Evolutionary conservation across 2,888 invertebrate genomes (phyloP), one percentile per base, ranked within the genome.

Genomic region (Lymantria dispar): DNA sequence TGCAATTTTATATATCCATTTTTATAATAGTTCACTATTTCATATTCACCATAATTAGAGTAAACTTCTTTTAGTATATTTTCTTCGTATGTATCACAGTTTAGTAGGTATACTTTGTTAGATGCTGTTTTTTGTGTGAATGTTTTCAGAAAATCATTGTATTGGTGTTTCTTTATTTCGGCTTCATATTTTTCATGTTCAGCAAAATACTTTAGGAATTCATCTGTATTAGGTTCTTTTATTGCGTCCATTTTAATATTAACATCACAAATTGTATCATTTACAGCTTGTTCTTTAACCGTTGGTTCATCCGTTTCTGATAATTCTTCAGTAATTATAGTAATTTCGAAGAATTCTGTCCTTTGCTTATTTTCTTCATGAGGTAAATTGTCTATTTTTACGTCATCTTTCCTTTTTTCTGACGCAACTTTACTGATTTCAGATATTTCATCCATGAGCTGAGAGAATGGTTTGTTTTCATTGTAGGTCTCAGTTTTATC

Each of bases 1-100:
- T 80, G 76, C 2, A 81, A 48, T 62, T 82, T 82, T 2, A 80
- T 66, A 58, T 83, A 80, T 0, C 89, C 90, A 31, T 91, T 91
- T 59, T 81, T 85, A 31, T 78, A 76, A 44, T 83, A 90, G 42
- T 81, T 87, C 0, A 90, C 74, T 0, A 90, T 70, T 73, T 88
- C 80, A 36, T 60, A 88, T 0, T 76, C 58, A 0, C 89, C 91
- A 1, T 81, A 74, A 0, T 54, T 72, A n/a, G 73, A 60, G 0
- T 82, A 72, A 0, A 76, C 78, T 39, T 87, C 87, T 55, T 72
- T 82, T 0, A 91, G 48, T 3, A 91, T 62, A 45, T 78, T 84
- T 53, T 85, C 85, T 72, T 83, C 84, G 11, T 89, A 87, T 1
- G 75, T 66, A 57, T 85, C 81, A 56, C 91, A 91, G 66, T 91